Conservation (phyloP, 2,797 vertebrate species). For the Sebastes melanostomus region DNA sequence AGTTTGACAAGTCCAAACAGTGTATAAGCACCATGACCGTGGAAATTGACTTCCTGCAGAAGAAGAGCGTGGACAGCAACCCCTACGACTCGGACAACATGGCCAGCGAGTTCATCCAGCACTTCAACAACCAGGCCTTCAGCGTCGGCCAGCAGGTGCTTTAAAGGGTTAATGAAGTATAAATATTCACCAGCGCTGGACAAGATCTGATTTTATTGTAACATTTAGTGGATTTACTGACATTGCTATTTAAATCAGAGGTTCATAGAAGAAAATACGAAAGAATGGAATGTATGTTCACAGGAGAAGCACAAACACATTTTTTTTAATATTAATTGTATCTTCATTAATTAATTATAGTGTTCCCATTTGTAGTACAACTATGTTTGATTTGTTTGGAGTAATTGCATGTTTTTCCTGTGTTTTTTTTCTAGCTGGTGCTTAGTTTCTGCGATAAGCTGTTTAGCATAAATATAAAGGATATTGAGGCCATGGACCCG, state of each 20-base stretch:
- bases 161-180: neutral
- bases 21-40: constrained; percentile 90
- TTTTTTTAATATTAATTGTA: neutral
- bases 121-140: constrained; percentile 93
- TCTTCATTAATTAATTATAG: neutral
- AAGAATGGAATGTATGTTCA: neutral
- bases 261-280: accelerated
- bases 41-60: constrained; percentile 96
- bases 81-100: constrained; percentile 94
- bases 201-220: neutral
- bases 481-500: constrained; percentile 94
- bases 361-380: neutral
- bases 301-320: neutral
- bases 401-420: neutral
- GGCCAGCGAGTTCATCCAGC: constrained; percentile 91
- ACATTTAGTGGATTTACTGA: neutral
- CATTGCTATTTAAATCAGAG: neutral
- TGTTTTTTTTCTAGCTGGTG: constrained; percentile 80
- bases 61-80: constrained; percentile 92
- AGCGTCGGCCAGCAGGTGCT: constrained; percentile 90
- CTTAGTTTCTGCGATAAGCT: constrained; percentile 92
- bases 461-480: constrained; percentile 89
- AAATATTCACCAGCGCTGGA: neutral
- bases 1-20: constrained; percentile 91
- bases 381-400: neutral